Base-by-base conservation (phyloP, 2,797 vertebrate genomes). In the Cheirogaleus major region DNA sequence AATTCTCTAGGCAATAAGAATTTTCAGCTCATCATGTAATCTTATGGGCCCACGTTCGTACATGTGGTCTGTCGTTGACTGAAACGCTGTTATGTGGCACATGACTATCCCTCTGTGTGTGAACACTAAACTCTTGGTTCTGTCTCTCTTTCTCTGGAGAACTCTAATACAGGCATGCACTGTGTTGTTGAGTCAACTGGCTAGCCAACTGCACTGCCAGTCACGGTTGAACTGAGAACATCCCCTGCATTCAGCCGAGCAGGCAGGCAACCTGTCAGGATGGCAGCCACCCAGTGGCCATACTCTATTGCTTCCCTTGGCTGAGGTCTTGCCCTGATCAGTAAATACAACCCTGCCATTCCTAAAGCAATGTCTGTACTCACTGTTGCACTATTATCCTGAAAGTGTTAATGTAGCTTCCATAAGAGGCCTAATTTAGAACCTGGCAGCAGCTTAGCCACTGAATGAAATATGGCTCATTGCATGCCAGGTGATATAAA, bases 401-500 rank as follows among this genome's bases (percentile, higher is more conserved):
- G 48, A 73, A 97, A 82, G 70, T 69, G 88, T 94, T 97, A 96
- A 94, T 35, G 48, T 48, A 81, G 69, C 45, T 91, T 79, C 73
- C 73, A 23, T 50, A 63, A 92, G 65, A 57, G 76, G 14, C 17
- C 65, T 91, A 81, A 95, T 95, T 96, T 95, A 96, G 91, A 95
- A 79, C 55, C 70, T 95, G 65, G 95, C 79, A 91, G 82, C 57
- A 95, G 91, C 89, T 88, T 89, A 97, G 55, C 75, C 76, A 50
- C 32, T 67, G 83, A 78, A 89, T 97, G 96, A 97, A 96, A 96
- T 97, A 93, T 15, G 72, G 70, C 76, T 96, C 83, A 45, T 73
- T 45, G 76, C 85, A 81, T 70, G 38, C 91, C 89, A 95, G 86
- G 96, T 94, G 91, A 97, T 95, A 93, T 97, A 97, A 97, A 97